A percentile compares a stretch with the other conserved stretches of the same genome.
phyloP scores from a whole-genome alignment of 2,888 invertebrate species.

The Nycteola revayana region DNA sequence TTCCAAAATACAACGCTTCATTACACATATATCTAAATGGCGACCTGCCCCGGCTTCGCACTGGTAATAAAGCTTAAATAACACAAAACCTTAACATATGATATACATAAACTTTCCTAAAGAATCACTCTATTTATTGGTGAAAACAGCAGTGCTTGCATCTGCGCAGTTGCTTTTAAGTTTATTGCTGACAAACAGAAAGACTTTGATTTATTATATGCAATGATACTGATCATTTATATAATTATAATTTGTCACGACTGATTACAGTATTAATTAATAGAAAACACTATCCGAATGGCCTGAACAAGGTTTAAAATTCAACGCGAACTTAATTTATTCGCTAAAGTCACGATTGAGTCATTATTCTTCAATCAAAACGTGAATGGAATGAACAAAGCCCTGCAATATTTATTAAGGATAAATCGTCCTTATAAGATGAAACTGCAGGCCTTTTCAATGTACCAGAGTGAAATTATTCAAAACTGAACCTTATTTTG shows the following conservation, averaged over 20 bases:
- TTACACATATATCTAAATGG: too few relatives aligned
- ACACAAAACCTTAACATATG: too few relatives aligned
- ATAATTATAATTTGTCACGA: slow-evolving; percentile 13
- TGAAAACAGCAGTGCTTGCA: too few relatives aligned
- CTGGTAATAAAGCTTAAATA: too few relatives aligned
- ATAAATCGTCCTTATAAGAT: slow-evolving; percentile 16
- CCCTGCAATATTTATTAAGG: slow-evolving; percentile 11
- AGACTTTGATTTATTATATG: too few relatives aligned
- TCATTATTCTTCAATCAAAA: slow-evolving; percentile 32
- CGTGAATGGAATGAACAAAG: slow-evolving; percentile 24
- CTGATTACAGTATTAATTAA: slow-evolving; percentile 15
- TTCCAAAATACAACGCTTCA: too few relatives aligned
- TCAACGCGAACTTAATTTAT: slow-evolving; percentile 20
- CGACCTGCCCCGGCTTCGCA: too few relatives aligned
- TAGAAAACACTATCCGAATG: slow-evolving; percentile 6
- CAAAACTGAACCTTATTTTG: slow-evolving; percentile 13
- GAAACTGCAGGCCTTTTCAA: slow-evolving; percentile 3
- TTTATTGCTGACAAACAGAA: too few relatives aligned
- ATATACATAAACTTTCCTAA: too few relatives aligned
- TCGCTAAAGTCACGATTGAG: slow-evolving; percentile 37
- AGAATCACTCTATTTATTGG: too few relatives aligned
- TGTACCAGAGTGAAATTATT: not conserved
- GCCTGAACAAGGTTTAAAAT: slow-evolving; percentile 17
- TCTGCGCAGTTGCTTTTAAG: too few relatives aligned
- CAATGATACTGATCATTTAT: too few relatives aligned